These are phyloP conservation scores for Rhadinocentrus ornatus DNA, from an alignment of 2,797 vertebrate species.

Conservation along the genomic window DNA sequence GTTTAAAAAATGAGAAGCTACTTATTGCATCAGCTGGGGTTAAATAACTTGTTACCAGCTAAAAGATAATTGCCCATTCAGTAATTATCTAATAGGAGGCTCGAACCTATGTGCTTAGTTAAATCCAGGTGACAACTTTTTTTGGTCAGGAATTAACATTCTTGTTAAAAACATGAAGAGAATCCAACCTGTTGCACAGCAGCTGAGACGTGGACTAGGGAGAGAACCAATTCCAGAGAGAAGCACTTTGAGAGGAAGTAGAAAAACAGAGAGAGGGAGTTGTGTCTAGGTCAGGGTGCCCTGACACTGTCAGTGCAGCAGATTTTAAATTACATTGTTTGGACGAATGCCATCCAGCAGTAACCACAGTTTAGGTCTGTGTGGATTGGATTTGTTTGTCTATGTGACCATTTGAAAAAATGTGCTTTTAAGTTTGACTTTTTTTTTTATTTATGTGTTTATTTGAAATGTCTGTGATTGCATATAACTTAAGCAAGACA, in stretches of 20 bases:
- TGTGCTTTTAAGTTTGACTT: constrained; percentile 20
- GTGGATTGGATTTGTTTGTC: constrained; percentile 11
- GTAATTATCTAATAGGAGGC: too few species aligned
- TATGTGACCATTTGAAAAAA: constrained; percentile 4
- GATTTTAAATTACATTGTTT: constrained; percentile 77
- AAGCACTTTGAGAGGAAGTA: constrained; percentile 39
- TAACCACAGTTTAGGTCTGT: constrained; percentile 44
- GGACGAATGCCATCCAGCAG: constrained; percentile 58
- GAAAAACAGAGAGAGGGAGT: constrained; percentile 54
- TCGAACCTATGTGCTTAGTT: too few species aligned
- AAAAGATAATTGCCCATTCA: too few species aligned
- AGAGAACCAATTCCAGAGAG: neutral
- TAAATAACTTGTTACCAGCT: too few species aligned
- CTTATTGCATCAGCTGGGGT: too few species aligned
- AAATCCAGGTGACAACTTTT: too few species aligned
- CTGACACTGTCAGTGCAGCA: constrained; percentile 77
- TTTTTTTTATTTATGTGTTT: constrained; percentile 9
- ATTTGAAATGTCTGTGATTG: neutral
- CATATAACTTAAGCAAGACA: constrained; percentile 1
- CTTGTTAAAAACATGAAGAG: neutral
- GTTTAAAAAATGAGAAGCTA: too few species aligned
- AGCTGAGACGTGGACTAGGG: neutral
- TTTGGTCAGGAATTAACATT: neutral
- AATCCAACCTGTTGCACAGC: constrained; percentile 1
- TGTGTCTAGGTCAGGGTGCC: constrained; percentile 80